Conservation (phyloP, 2,797 vertebrate species). For the Enteromius viviparus region DNA sequence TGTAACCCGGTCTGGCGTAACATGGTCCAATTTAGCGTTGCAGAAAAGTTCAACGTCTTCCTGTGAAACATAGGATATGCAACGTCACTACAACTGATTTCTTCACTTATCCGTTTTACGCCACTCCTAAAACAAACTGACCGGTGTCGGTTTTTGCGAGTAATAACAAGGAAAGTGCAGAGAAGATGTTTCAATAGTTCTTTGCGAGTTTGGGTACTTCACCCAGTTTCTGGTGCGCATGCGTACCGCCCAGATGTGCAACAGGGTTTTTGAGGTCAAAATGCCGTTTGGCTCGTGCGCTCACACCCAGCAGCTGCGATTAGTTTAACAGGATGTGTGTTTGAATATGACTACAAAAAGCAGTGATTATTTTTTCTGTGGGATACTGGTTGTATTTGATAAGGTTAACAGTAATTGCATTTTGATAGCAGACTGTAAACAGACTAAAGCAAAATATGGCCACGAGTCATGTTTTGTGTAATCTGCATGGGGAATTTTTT, state of each 20-base stretch:
- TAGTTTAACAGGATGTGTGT: slow-evolving; percentile 1
- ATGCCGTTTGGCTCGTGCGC: slow-evolving; percentile 45
- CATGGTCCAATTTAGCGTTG: slow-evolving; percentile 54
- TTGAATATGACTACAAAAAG: neutral
- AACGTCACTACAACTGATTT: slow-evolving; percentile 62
- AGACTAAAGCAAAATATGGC: slow-evolving; percentile 6
- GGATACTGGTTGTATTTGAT: slow-evolving; percentile 3
- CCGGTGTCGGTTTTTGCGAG: neutral
- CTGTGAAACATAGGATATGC: slow-evolving; percentile 63
- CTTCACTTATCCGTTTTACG: slow-evolving; percentile 52
- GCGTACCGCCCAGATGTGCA: slow-evolving; percentile 61
- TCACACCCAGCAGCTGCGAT: slow-evolving; percentile 45
- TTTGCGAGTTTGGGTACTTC: slow-evolving; percentile 9
- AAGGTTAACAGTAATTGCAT: neutral
- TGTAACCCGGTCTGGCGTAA: slow-evolving; percentile 47
- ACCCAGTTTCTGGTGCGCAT: slow-evolving; percentile 61
- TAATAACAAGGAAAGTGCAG: neutral
- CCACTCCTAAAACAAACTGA: neutral
- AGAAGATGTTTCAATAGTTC: neutral
- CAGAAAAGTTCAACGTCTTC: slow-evolving; percentile 35
- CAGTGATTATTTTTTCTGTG: neutral
- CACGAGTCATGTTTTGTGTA: slow-evolving; percentile 35
- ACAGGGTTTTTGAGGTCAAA: slow-evolving; percentile 37
- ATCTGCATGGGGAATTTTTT: neutral
- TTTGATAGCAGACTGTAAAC: neutral